Conservation (phyloP, 2,113 vertebrate species). For the Pelmatolapia mariae region DNA sequence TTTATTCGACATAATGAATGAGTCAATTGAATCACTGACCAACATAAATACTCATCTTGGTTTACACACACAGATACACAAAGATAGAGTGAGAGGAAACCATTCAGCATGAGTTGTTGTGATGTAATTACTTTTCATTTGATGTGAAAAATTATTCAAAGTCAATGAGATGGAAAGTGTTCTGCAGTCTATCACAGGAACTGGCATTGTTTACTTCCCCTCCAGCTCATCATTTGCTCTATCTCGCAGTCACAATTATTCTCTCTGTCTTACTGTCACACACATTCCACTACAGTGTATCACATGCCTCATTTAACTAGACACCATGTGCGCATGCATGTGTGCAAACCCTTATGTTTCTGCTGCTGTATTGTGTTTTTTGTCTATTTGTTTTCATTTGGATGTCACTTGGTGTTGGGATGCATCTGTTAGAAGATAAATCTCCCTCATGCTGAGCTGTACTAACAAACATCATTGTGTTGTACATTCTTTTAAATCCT, state of each 20-base stretch:
- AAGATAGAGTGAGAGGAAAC: background rate
- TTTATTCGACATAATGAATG: background rate
- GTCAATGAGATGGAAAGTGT: constrained; percentile 69
- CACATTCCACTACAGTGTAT: constrained; percentile 53
- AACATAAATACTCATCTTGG: background rate
- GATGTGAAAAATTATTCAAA: constrained; percentile 70
- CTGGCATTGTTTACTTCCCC: constrained; percentile 69
- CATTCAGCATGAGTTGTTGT: constrained; percentile 54
- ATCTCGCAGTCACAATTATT: constrained; percentile 63
- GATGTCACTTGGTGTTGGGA: constrained; percentile 19
- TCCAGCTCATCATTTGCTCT: constrained; percentile 63
- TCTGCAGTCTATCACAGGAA: constrained; percentile 61
- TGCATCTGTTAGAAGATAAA: constrained; percentile 27
- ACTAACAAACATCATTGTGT: background rate
- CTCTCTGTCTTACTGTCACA: constrained; percentile 64
- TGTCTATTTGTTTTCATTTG: constrained; percentile 41
- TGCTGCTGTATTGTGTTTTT: background rate
- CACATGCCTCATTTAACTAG: constrained; percentile 59
- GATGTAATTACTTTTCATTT: constrained; percentile 69
- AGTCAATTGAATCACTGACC: constrained; percentile 28
- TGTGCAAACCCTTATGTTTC: constrained; percentile 9
- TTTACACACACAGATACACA: background rate
- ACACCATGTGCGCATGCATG: constrained; percentile 15
- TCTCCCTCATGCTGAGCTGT: constrained; percentile 14
- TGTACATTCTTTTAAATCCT: background rate